Evolutionary conservation across 2,888 invertebrate species (phyloP).

Genomic region (Penaeus monodon): DNA sequence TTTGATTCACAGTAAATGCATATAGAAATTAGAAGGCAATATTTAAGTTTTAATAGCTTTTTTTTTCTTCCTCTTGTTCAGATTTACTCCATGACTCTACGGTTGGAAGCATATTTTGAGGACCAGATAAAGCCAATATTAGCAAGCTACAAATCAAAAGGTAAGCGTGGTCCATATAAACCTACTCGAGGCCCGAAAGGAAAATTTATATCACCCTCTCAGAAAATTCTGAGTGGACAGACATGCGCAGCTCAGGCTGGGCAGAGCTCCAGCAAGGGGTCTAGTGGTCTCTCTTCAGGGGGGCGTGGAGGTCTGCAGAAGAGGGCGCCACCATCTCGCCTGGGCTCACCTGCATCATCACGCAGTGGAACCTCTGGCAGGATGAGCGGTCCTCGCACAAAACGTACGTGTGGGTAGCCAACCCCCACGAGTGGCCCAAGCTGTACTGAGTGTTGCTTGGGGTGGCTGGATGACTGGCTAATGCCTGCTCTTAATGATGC

Average conservation of each 20-base stretch:
- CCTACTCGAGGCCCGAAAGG: slow-evolving; percentile 36
- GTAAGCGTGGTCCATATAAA: slow-evolving; percentile 55
- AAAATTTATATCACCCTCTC: slow-evolving; percentile 26
- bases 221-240: slow-evolving; percentile 25
- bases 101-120: slow-evolving; percentile 65
- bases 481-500: neutral
- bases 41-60: neutral
- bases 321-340: slow-evolving; percentile 12
- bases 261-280: slow-evolving; percentile 6
- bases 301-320: slow-evolving; percentile 20
- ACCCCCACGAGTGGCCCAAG: slow-evolving; percentile 13
- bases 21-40: too few relatives aligned
- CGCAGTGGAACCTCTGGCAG: slow-evolving; percentile 32
- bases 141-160: slow-evolving; percentile 49
- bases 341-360: slow-evolving; percentile 16
- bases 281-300: slow-evolving; percentile 27
- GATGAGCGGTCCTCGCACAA: slow-evolving; percentile 39
- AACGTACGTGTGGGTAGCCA: slow-evolving; percentile 50
- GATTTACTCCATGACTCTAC: slow-evolving; percentile 65
- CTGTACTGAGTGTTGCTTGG: slow-evolving; percentile 42
- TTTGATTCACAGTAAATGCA: too few relatives aligned
- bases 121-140: slow-evolving; percentile 63
- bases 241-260: slow-evolving; percentile 21
- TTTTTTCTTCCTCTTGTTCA: slow-evolving; percentile 27
- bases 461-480: slow-evolving; percentile 39